Evolutionary conservation across 2,113 vertebrate species (phyloP).

Genomic region (Tyrannus savana): DNA sequence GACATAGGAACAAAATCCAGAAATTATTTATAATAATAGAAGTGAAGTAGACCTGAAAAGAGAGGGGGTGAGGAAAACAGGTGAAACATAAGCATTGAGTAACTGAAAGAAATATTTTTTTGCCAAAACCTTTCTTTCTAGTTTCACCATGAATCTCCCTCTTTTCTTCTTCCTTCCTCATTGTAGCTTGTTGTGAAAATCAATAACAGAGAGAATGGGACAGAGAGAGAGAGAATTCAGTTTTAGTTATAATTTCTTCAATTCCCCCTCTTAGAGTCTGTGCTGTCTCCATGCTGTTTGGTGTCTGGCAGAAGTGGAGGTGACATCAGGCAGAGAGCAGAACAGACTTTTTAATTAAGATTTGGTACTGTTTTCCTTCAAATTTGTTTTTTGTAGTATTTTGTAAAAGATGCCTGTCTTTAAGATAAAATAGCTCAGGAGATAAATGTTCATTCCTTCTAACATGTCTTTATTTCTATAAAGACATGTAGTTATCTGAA

Average conservation of each 20-base stretch:
- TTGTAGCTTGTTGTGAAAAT: neutral
- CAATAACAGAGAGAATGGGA: neutral
- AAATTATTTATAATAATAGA: neutral
- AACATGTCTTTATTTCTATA: neutral
- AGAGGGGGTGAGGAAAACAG: fast-evolving
- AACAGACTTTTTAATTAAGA: neutral
- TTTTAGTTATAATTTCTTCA: neutral
- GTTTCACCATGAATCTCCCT: neutral
- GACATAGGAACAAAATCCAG: neutral
- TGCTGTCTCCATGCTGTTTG: neutral
- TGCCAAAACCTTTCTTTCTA: neutral
- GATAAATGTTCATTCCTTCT: neutral
- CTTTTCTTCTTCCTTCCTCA: neutral
- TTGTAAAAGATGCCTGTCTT: neutral
- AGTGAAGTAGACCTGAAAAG: neutral
- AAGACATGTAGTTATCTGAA: neutral
- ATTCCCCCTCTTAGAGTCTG: neutral
- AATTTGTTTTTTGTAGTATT: neutral
- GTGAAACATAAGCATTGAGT: neutral
- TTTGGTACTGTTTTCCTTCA: neutral
- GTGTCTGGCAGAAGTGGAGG: neutral
- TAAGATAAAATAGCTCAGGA: neutral
- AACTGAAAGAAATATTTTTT: neutral
- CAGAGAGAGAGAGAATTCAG: neutral
- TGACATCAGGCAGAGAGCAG: neutral